Evolutionary conservation across 2,797 vertebrate genomes (phyloP).

Genomic region (Amphiprion clarkii): DNA sequence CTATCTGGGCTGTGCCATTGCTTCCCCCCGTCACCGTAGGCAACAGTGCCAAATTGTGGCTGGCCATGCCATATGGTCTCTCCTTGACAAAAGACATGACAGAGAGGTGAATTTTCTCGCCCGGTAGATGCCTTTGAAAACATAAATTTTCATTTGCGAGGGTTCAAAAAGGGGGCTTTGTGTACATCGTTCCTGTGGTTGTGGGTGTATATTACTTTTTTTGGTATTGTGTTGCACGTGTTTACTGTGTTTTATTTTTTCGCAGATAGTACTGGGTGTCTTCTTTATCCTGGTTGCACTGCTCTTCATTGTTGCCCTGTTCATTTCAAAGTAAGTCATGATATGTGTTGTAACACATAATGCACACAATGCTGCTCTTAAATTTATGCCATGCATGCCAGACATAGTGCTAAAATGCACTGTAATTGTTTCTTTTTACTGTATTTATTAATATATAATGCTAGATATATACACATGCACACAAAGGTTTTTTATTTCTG

Average conservation of each 20-base stretch:
- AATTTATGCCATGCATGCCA: neutral
- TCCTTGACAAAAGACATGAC: slow-evolving; percentile 67
- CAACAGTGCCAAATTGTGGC: slow-evolving; percentile 64
- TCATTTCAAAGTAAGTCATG: slow-evolving; percentile 97
- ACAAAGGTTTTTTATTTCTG: slow-evolving; percentile 1
- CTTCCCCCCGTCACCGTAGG: slow-evolving; percentile 65
- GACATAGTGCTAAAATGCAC: neutral
- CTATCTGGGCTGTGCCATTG: slow-evolving; percentile 58
- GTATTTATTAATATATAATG: neutral
- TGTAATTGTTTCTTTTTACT: neutral
- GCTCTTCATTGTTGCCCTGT: slow-evolving; percentile 93
- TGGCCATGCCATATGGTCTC: slow-evolving; percentile 75
- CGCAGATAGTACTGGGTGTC: slow-evolving; percentile 93
- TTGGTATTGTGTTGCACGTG: neutral
- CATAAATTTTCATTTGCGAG: slow-evolving; percentile 9
- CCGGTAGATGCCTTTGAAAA: slow-evolving; percentile 38
- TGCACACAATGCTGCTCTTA: neutral
- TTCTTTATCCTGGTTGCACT: slow-evolving; percentile 96
- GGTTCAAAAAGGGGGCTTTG: neutral
- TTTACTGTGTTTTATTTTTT: slow-evolving; percentile 56
- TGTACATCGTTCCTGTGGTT: neutral
- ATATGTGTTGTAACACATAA: neutral
- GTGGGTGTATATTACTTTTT: neutral
- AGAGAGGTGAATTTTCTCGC: slow-evolving; percentile 52
- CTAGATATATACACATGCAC: neutral